A percentile compares a stretch with the other conserved stretches of the same genome.
phyloP scores from a whole-genome alignment of 2,888 invertebrate species.

The Caenorhabditis sp. region DNA sequence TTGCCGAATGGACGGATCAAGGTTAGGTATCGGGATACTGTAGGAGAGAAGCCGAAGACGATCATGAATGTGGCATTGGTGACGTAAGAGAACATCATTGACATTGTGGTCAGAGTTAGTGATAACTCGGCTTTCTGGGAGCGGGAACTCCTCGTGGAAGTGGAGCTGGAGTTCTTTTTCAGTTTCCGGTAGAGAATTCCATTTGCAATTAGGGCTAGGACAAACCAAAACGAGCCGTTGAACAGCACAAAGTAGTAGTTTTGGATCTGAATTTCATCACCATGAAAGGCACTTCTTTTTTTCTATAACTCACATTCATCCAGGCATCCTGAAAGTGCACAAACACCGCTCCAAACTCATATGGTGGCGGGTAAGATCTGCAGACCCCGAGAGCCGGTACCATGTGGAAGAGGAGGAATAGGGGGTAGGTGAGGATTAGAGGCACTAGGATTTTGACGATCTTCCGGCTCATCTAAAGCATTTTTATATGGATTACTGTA shows the following conservation, averaged over 20 bases:
- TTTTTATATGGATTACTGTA: no score
- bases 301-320: not conserved
- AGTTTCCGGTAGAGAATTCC: not conserved
- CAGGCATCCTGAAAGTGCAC: not conserved
- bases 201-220: not conserved
- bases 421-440: conserved; percentile 2
- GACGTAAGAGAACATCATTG: not conserved
- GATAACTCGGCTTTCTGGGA: not conserved
- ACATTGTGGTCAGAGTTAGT: not conserved
- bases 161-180: not conserved
- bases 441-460: conserved; percentile 7
- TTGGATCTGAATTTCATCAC: not conserved
- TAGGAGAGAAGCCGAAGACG: not conserved
- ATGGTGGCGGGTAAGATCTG: conserved; percentile 6
- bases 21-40: not conserved
- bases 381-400: conserved; percentile 34
- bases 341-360: conserved; percentile 18
- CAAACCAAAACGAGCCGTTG: not conserved
- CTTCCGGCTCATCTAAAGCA: conserved; percentile 17
- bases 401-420: not conserved
- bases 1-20: not conserved
- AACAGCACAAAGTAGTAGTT: not conserved
- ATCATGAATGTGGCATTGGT: not conserved
- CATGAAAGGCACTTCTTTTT: no score
- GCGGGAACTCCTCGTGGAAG: not conserved